Evolutionary conservation across 2,797 vertebrate genomes (phyloP).

Genomic region (Acridotheres tristis): DNA sequence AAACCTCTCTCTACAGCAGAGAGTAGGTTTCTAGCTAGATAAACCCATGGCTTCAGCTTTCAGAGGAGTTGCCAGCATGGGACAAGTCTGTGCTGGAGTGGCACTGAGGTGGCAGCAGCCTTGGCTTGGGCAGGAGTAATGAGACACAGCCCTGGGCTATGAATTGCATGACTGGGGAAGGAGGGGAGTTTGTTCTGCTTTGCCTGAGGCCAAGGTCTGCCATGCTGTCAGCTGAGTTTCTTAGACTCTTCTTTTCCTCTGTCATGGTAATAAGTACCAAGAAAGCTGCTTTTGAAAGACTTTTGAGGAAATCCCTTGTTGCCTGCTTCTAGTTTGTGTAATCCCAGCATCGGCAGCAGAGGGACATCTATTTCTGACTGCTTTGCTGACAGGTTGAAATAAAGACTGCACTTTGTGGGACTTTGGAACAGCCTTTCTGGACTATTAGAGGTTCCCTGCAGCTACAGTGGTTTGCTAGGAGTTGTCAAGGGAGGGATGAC

Average conservation of each 20-base stretch:
- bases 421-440: background rate
- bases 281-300: conserved; percentile 53
- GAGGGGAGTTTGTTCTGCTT: conserved; percentile 44
- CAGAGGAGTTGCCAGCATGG: background rate
- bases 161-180: conserved; percentile 30
- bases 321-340: conserved; percentile 35
- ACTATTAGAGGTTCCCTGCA: background rate
- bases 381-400: conserved; percentile 1
- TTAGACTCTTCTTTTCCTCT: conserved; percentile 24
- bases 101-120: background rate
- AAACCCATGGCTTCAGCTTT: background rate
- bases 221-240: conserved; percentile 54
- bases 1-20: background rate
- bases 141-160: conserved; percentile 66
- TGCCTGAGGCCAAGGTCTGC: conserved; percentile 69
- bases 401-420: background rate
- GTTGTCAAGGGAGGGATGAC: background rate
- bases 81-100: background rate
- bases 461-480: background rate
- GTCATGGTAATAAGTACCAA: conserved; percentile 53
- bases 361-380: background rate
- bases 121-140: conserved; percentile 48
- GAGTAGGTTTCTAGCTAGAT: background rate
- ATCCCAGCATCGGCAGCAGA: background rate
- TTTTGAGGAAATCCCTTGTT: conserved; percentile 45